Percentiles rank a stretch among this genome's conserved stretches.
phyloP scores from a whole-genome alignment of 1,140 invertebrate genomes.

The Dendrolimus punctatus region DNA sequence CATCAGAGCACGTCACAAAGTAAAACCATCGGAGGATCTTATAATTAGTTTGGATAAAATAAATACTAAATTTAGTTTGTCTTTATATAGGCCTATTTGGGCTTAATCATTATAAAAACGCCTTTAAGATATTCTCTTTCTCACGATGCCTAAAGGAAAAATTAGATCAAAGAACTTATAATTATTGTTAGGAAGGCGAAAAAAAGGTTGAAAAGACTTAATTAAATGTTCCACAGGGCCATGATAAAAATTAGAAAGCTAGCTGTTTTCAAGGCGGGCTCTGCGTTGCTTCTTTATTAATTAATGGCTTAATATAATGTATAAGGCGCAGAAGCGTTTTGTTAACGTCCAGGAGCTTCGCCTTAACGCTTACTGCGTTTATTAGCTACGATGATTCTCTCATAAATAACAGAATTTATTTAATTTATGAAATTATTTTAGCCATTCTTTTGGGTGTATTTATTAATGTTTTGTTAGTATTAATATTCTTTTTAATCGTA shows the following conservation, averaged over 20 bases:
- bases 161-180: slow-evolving; percentile 39
- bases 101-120: no score
- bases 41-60: no score
- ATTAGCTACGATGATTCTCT: slow-evolving; percentile 4
- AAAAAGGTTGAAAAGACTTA: slow-evolving; percentile 31
- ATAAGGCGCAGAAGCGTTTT: slow-evolving; percentile 4
- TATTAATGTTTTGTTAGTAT: no score
- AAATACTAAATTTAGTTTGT: no score
- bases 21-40: no score
- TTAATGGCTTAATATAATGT: slow-evolving; percentile 24
- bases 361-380: background rate
- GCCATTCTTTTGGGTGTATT: no score
- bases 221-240: slow-evolving; percentile 33
- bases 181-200: slow-evolving; percentile 27
- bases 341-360: slow-evolving; percentile 1
- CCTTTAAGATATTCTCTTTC: background rate
- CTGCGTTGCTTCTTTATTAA: slow-evolving; percentile 23
- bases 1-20: no score
- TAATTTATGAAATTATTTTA: no score
- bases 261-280: slow-evolving; percentile 19
- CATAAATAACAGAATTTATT: slow-evolving; percentile 1
- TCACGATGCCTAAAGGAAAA: slow-evolving; percentile 7
- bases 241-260: slow-evolving; percentile 31
- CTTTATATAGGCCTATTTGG: no score
- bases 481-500: no score